Evolutionary conservation across 2,797 vertebrate genomes (phyloP).

Genomic region (Siniperca scherzeri): DNA sequence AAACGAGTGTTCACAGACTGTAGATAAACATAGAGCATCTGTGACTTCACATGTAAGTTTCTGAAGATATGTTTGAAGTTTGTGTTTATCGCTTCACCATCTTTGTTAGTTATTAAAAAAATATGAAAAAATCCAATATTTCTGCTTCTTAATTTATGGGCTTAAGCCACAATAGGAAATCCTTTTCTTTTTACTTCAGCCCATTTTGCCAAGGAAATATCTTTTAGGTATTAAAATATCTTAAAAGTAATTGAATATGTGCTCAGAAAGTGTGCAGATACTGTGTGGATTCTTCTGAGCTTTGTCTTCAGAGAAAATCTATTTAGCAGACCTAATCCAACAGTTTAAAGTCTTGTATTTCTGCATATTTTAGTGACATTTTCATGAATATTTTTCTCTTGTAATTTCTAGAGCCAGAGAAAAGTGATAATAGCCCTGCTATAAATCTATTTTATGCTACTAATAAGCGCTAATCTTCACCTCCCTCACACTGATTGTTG

Average conservation of each 20-base stretch:
- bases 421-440: slow-evolving; percentile 11
- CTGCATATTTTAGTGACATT: slow-evolving; percentile 21
- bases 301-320: neutral
- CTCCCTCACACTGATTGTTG: slow-evolving; percentile 7
- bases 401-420: slow-evolving; percentile 10
- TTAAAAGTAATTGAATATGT: slow-evolving; percentile 3
- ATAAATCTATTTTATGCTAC: slow-evolving; percentile 7
- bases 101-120: neutral
- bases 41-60: neutral
- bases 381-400: neutral
- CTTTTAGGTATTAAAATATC: neutral
- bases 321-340: neutral
- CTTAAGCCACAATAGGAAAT: neutral
- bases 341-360: neutral
- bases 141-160: neutral
- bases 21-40: neutral
- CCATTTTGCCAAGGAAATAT: neutral
- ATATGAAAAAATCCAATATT: neutral
- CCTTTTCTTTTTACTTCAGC: neutral
- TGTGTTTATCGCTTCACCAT: neutral
- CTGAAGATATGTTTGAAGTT: neutral
- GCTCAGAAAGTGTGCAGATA: neutral
- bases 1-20: neutral
- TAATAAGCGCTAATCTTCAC: slow-evolving; percentile 15
- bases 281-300: neutral